A percentile compares a stretch with the other conserved stretches of the same genome.
Evolutionary conservation across 2,113 vertebrate species (phyloP).

Genomic region (Hymenochirus boettgeri): DNA sequence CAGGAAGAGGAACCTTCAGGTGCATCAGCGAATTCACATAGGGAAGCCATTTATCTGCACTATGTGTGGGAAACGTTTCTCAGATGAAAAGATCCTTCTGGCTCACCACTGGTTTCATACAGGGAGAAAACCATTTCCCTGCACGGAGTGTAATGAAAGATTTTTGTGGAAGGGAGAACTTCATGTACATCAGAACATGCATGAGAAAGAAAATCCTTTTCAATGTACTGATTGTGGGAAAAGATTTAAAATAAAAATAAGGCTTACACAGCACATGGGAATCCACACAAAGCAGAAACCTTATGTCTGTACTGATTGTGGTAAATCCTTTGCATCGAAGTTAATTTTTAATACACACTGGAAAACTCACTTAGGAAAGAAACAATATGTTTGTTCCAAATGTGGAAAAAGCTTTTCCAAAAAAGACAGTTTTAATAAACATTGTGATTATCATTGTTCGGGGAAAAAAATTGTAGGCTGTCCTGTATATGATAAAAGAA

Average conservation of each 20-base stretch:
- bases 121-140: background rate
- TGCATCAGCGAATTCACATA: too few species aligned
- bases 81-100: background rate
- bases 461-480: background rate
- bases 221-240: conserved; percentile 45
- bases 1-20: too few species aligned
- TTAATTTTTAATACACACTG: background rate
- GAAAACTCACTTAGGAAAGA: background rate
- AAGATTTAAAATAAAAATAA: too few species aligned
- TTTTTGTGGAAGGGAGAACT: conserved; percentile 51
- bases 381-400: background rate
- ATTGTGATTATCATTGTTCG: background rate
- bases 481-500: conserved; percentile 45
- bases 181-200: conserved; percentile 46
- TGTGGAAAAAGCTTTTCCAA: background rate
- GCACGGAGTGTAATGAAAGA: conserved; percentile 46
- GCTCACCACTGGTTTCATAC: background rate
- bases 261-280: too few species aligned
- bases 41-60: background rate
- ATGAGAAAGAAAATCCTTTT: conserved; percentile 52
- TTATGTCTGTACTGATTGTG: background rate
- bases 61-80: background rate
- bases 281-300: conserved; percentile 7
- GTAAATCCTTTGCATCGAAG: background rate
- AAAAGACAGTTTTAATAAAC: background rate